Evolutionary conservation across 2,888 invertebrate genomes (phyloP), one percentile per base, ranked within the genome.

Genomic region (Epistrophella euchroma): DNA sequence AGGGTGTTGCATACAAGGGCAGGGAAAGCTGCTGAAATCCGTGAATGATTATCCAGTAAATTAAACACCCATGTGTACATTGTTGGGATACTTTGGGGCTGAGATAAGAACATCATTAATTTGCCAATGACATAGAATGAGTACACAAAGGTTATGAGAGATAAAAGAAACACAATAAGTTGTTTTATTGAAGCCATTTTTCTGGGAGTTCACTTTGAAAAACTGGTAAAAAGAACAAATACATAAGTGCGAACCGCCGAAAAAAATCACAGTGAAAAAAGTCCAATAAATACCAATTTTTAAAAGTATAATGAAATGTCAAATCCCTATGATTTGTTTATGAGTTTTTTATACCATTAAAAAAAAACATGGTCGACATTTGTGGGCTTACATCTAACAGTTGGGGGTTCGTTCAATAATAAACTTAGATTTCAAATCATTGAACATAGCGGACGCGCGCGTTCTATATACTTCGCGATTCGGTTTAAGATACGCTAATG

Each of bases 91-190:
- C 91, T 91, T 62, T 90, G 90, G 13, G 94, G 94, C 19, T 91
- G 90, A 3, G 95, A 95, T 6, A 94, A 90, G 89, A 95, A 95
- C 77, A 93, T 90, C 88, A 94, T 93, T 7, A 95, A 92, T 81
- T 93, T 93, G 35, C 93, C 93, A 4, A 94, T 91, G 11, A 93
- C 91, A 89, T 93, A 94, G 89, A 94, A 93, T 4, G 94, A 93
- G 68, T 93, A 93, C 3, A 93, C 88, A 88, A 94, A 93, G 58
- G 93, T 93, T 22, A 89, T 89, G 15, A 91, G 62, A 4, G 94
- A 93, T 22, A 93, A 82, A 13, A 91, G 71, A 6, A 94, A 82
- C 5, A 91, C 76, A 50, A 90, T 88, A 79, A 88, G 88, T 86
- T 89, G 90, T 71, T 88, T 91, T 17, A 92, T 43, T 9, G 89